Percentiles rank a stretch among this genome's conserved stretches.
These are phyloP conservation scores for Leucopternis melanops DNA, from an alignment of 2,113 vertebrate genomes.

Conservation along the genomic window DNA sequence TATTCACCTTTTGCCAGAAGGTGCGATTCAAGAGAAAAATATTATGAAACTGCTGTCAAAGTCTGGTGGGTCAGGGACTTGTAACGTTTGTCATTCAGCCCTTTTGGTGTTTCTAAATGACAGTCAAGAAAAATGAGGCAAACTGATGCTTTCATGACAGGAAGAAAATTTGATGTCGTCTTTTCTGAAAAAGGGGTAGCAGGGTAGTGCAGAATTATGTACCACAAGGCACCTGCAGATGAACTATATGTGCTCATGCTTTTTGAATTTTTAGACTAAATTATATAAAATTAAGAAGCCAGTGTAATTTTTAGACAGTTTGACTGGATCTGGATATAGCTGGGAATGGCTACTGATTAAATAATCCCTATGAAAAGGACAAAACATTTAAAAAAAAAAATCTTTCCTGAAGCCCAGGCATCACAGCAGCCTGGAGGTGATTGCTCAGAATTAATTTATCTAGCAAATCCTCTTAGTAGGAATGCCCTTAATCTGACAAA, in stretches of 20 bases:
- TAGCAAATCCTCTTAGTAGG: not conserved
- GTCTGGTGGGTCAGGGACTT: not conserved
- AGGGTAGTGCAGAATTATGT: not conserved
- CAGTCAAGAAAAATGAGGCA: not conserved
- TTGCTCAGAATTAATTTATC: not conserved
- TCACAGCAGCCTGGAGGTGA: not conserved
- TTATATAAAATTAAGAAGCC: not conserved
- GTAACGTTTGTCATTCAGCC: conserved; percentile 8
- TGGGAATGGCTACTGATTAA: not conserved
- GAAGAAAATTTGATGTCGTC: not conserved
- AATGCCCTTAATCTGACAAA: not conserved
- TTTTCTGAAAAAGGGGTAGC: not conserved
- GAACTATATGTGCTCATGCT: not conserved
- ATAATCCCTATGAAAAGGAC: not conserved
- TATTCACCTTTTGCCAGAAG: conserved; percentile 31
- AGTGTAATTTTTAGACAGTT: not conserved
- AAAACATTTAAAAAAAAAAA: not conserved
- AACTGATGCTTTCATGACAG: not conserved
- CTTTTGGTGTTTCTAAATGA: conserved; percentile 4
- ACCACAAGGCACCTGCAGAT: not conserved
- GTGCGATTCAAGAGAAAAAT: not conserved
- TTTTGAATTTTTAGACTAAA: not conserved
- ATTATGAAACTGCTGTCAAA: conserved; percentile 51
- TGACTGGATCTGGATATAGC: not conserved
- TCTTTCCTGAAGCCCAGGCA: not conserved